A percentile compares a stretch with the other conserved stretches of the same genome.
Evolutionary conservation across 2,888 invertebrate genomes (phyloP).

Genomic region (Ganaspis brasiliensis): DNA sequence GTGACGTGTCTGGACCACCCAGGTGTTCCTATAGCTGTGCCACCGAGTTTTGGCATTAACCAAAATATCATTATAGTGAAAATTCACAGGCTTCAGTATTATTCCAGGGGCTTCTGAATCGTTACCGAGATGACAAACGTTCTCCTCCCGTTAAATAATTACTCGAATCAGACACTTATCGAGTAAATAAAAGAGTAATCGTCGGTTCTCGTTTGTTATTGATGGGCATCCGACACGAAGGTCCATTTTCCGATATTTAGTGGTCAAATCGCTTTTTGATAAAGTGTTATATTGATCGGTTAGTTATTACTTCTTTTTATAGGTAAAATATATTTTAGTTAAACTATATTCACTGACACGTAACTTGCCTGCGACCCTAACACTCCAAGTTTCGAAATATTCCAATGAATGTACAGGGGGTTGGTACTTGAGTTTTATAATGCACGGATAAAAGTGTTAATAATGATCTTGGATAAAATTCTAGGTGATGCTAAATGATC

Average conservation of each 20-base stretch:
- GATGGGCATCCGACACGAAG: not conserved
- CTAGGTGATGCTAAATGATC: too few species aligned
- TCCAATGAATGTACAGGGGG: too few species aligned
- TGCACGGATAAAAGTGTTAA: too few species aligned
- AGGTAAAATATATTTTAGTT: too few species aligned
- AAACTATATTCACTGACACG: too few species aligned
- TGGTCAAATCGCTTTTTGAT: slow-evolving; percentile 1
- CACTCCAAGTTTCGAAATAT: too few species aligned
- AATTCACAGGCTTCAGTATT: slow-evolving; percentile 43
- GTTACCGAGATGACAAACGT: slow-evolving; percentile 40
- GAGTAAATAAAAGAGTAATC: slow-evolving; percentile 38
- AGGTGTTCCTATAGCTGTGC: slow-evolving; percentile 66
- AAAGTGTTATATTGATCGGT: too few species aligned
- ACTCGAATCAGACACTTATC: slow-evolving; percentile 40
- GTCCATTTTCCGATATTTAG: not conserved
- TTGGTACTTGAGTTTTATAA: too few species aligned
- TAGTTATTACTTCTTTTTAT: too few species aligned
- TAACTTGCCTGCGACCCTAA: too few species aligned
- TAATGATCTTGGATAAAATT: too few species aligned
- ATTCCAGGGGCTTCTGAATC: not conserved
- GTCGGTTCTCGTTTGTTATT: slow-evolving; percentile 9
- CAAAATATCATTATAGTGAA: slow-evolving; percentile 51
- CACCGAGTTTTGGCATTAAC: slow-evolving; percentile 47
- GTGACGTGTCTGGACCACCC: slow-evolving; percentile 74
- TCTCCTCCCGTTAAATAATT: slow-evolving; percentile 28